Percentiles rank a stretch among this genome's conserved stretches.
These are phyloP conservation scores for Hephaestus fuliginosus DNA, from an alignment of 2,797 vertebrate species.

Conservation along the genomic window DNA sequence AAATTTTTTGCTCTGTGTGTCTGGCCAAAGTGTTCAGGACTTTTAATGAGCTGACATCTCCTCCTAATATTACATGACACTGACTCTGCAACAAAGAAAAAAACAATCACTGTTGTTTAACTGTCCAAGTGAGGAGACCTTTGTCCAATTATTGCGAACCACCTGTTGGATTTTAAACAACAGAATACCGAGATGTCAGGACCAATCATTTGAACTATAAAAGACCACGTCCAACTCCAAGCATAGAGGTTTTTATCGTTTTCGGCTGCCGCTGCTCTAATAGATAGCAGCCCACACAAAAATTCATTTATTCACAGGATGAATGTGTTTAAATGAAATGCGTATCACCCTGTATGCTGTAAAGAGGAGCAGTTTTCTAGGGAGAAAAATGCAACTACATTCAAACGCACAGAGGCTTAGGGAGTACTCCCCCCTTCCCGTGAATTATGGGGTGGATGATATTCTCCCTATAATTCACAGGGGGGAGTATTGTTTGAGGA, in stretches of 20 bases:
- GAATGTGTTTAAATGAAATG: slow-evolving; percentile 1
- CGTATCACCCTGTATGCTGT: not conserved
- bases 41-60: slow-evolving; percentile 29
- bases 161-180: slow-evolving; percentile 66
- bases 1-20: slow-evolving; percentile 32
- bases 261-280: slow-evolving; percentile 42
- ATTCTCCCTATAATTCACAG: not conserved
- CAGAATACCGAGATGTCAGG: slow-evolving; percentile 51
- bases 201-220: slow-evolving; percentile 49
- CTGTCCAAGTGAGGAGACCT: slow-evolving; percentile 6
- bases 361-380: not conserved
- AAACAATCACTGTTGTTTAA: slow-evolving; percentile 14
- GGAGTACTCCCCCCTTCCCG: not conserved
- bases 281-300: slow-evolving; percentile 31
- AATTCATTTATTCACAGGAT: slow-evolving; percentile 5
- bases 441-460: not conserved
- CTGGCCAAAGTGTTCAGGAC: slow-evolving; percentile 16
- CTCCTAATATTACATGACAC: slow-evolving; percentile 6
- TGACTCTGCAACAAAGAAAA: slow-evolving; percentile 28
- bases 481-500: slow-evolving; percentile 31
- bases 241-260: slow-evolving; percentile 42
- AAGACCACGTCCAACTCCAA: slow-evolving; percentile 44
- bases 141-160: slow-evolving; percentile 44
- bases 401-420: slow-evolving; percentile 20
- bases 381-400: not conserved